phyloP scores from a whole-genome alignment of 2,113 vertebrate species.

The Cololabis saira region DNA sequence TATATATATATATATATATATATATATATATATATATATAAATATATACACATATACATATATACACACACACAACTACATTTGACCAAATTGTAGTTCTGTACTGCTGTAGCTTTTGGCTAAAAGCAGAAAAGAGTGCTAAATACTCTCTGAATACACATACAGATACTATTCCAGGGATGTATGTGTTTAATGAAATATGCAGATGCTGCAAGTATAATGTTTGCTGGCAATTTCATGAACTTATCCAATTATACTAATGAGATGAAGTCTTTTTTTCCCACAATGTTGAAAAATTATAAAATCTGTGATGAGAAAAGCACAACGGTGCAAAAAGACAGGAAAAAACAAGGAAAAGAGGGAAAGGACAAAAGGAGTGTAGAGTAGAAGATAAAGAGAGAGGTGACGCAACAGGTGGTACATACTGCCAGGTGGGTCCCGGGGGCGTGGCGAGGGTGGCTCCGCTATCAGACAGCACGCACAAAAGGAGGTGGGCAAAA shows the following conservation, averaged over 20 bases:
- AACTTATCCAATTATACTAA: conserved; percentile 17
- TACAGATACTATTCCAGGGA: conserved; percentile 24
- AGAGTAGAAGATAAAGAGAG: conserved; percentile 20
- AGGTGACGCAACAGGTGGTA: conserved; percentile 83
- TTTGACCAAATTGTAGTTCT: conserved; percentile 24
- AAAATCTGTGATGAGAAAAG: conserved; percentile 53
- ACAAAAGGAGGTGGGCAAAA: conserved; percentile 86
- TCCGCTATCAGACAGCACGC: conserved; percentile 90
- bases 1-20: too few species aligned
- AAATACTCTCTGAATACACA: conserved; percentile 20
- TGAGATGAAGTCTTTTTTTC: conserved; percentile 33
- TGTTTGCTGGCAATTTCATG: conserved; percentile 10
- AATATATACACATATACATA: conserved; percentile 22
- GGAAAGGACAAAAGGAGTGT: conserved; percentile 21
- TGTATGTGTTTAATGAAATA: conserved; percentile 1
- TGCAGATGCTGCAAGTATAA: conserved; percentile 17
- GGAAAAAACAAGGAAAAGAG: conserved; percentile 3
- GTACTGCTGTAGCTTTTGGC: conserved; percentile 37
- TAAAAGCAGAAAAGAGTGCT: conserved; percentile 44
- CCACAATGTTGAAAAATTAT: conserved; percentile 33
- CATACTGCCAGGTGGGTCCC: conserved; percentile 94
- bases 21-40: too few species aligned
- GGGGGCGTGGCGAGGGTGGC: conserved; percentile 86
- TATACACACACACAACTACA: conserved; percentile 48
- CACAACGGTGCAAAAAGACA: conserved; percentile 45